Evolutionary conservation across 2,797 vertebrate species (phyloP).

Genomic region (Brachymystax lenok): DNA sequence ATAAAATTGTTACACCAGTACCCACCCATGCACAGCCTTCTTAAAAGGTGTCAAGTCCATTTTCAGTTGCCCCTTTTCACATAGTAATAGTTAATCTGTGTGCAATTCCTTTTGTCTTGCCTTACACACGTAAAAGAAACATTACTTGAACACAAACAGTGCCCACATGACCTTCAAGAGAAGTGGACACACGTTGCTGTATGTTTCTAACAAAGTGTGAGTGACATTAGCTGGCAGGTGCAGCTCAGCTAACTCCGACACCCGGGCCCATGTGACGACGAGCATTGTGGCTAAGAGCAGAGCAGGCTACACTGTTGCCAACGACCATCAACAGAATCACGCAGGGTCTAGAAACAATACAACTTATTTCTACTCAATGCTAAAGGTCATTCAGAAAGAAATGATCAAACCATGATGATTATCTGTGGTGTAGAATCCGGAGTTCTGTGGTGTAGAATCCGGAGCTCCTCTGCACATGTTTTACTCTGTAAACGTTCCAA

Average conservation of each 20-base stretch:
- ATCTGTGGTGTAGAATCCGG: too few species aligned
- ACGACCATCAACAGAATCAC: not conserved
- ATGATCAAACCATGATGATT: too few species aligned
- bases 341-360: not conserved
- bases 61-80: not conserved
- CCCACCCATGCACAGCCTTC: not conserved
- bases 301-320: not conserved
- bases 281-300: not conserved
- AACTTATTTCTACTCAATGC: not conserved
- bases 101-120: not conserved
- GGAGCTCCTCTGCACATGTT: too few species aligned
- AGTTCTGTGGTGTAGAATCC: too few species aligned
- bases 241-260: conserved; percentile 42
- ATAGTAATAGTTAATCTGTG: not conserved
- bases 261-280: not conserved
- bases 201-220: conserved; percentile 51
- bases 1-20: not conserved
- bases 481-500: not conserved
- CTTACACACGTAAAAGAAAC: not conserved
- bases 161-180: not conserved
- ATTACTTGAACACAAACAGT: not conserved
- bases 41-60: not conserved
- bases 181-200: conserved; percentile 5
- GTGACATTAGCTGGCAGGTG: conserved; percentile 73
- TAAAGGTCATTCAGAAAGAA: too few species aligned